Evolutionary conservation across 37 sponge, comb jelly and placozoan genomes (phyloP).

Genomic region (Lycopodina hypogea): DNA sequence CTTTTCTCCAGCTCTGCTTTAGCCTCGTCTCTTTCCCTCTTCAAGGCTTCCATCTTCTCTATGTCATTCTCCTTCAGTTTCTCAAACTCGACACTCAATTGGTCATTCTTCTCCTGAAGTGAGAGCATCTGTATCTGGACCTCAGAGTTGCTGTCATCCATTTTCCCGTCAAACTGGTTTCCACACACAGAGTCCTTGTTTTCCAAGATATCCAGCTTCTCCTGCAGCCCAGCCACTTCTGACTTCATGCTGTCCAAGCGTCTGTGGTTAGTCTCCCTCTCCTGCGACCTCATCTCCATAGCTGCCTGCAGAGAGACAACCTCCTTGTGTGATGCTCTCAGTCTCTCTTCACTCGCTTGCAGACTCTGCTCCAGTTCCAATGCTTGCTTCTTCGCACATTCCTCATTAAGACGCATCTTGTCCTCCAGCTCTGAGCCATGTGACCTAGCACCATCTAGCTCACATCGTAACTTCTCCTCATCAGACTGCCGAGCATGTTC

Average conservation of each 20-base stretch:
- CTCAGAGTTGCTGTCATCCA: background rate
- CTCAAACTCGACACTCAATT: background rate
- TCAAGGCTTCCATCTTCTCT: background rate
- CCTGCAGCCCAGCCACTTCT: slow-evolving; percentile 8
- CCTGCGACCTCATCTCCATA: background rate
- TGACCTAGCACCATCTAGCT: background rate
- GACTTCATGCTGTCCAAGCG: background rate
- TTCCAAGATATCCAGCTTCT: background rate
- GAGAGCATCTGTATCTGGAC: background rate
- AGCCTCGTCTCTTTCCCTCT: background rate
- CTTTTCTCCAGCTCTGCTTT: slow-evolving; percentile 3
- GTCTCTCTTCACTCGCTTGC: background rate
- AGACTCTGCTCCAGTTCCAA: background rate
- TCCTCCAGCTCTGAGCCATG: no score
- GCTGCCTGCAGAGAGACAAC: background rate
- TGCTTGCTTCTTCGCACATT: background rate
- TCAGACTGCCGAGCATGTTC: background rate
- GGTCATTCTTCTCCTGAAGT: background rate
- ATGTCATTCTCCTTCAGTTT: background rate
- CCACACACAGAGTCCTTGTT: background rate
- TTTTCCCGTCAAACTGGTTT: background rate
- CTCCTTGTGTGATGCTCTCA: background rate
- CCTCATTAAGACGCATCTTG: background rate
- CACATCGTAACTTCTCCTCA: background rate
- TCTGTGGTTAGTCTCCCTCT: background rate